Evolutionary conservation across 2,888 invertebrate genomes (phyloP).

Genomic region (Polietes domitor): DNA sequence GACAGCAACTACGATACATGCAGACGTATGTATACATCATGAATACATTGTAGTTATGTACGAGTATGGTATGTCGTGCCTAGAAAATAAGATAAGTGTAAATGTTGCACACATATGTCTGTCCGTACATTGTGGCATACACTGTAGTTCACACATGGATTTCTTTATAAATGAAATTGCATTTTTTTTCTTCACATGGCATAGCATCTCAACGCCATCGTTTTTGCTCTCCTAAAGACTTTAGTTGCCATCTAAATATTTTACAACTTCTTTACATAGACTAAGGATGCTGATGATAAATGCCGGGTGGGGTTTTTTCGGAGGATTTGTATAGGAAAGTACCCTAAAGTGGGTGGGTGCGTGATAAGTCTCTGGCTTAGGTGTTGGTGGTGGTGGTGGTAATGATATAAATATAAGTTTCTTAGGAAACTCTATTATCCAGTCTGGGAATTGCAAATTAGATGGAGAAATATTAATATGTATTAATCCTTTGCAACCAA

Average conservation of each 20-base stretch:
- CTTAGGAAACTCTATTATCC: too few species aligned
- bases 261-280: neutral
- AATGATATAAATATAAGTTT: neutral
- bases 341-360: neutral
- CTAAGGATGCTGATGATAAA: too few species aligned
- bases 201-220: neutral
- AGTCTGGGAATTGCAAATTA: neutral
- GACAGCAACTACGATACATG: neutral
- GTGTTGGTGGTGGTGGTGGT: neutral
- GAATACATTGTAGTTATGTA: neutral
- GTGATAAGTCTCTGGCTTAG: neutral
- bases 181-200: constrained; percentile 13
- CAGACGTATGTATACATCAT: neutral
- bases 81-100: too few species aligned
- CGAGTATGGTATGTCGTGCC: too few species aligned
- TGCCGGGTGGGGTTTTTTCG: too few species aligned
- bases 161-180: constrained; percentile 11
- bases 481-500: neutral
- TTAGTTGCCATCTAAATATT: constrained; percentile 18
- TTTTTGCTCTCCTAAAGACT: constrained; percentile 7
- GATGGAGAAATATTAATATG: neutral
- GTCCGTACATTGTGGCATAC: too few species aligned
- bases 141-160: neutral
- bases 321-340: neutral
- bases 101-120: too few species aligned